Conservation (phyloP, 2,797 vertebrate genomes). For the Poliocrania exsul region DNA sequence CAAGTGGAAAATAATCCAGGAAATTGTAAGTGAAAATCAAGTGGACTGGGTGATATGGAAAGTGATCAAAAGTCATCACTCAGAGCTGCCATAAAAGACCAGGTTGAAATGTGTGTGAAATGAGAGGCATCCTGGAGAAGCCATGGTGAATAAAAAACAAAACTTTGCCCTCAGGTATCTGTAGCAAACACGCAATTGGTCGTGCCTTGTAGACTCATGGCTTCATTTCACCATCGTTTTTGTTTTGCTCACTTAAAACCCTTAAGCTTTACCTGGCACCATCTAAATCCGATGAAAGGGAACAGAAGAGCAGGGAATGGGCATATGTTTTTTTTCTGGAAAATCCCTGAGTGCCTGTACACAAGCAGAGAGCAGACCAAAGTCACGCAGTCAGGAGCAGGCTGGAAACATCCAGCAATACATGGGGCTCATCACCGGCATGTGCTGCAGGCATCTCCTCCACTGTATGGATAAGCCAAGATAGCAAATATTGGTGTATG, state of each 20-base stretch:
- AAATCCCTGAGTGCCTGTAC: not conserved
- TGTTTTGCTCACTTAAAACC: not conserved
- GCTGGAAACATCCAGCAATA: not conserved
- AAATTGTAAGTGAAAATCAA: not conserved
- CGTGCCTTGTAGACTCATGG: not conserved
- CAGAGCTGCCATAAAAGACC: not conserved
- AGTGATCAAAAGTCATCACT: not conserved
- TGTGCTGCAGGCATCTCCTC: not conserved
- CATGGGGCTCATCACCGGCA: fast-evolving
- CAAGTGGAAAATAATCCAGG: not conserved
- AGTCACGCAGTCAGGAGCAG: not conserved
- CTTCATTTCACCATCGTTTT: not conserved
- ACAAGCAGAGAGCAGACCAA: not conserved
- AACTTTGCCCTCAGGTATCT: not conserved
- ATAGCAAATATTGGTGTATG: not conserved
- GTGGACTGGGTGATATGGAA: not conserved
- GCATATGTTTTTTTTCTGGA: not conserved
- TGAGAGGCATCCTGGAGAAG: not conserved
- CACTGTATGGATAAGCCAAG: not conserved
- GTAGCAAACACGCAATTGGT: fast-evolving
- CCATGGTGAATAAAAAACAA: not conserved
- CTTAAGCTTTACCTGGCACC: constrained; percentile 3
- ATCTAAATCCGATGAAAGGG: not conserved
- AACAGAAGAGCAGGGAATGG: not conserved
- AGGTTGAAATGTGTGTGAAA: not conserved